Evolutionary conservation across 2,797 vertebrate species (phyloP).

Genomic region (Acestrorhynchus altus): DNA sequence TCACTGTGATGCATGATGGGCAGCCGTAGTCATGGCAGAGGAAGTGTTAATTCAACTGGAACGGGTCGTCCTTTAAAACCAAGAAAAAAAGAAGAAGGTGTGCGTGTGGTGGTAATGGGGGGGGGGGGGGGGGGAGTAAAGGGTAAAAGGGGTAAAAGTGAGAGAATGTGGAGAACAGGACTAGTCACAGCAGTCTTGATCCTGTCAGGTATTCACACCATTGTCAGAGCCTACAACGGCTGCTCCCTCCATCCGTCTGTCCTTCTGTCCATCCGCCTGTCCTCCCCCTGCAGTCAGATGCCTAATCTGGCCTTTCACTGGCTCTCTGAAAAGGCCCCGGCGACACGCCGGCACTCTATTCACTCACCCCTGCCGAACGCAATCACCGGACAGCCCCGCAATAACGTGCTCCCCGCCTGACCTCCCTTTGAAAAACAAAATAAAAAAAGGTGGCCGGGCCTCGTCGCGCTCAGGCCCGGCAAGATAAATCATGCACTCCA

Average conservation of each 20-base stretch:
- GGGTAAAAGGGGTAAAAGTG: slow-evolving; percentile 33
- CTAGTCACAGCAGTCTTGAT: slow-evolving; percentile 71
- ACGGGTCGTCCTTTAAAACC: slow-evolving; percentile 45
- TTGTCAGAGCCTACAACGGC: slow-evolving; percentile 82
- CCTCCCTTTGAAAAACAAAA: slow-evolving; percentile 80
- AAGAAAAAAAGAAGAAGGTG: slow-evolving; percentile 33
- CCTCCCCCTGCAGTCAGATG: slow-evolving; percentile 77
- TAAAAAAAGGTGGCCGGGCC: slow-evolving; percentile 80
- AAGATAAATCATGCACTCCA: slow-evolving; percentile 88
- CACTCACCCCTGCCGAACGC: slow-evolving; percentile 82
- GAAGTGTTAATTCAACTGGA: slow-evolving; percentile 58
- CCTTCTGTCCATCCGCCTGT: slow-evolving; percentile 74
- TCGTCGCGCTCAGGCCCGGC: slow-evolving; percentile 81
- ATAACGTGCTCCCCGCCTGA: slow-evolving; percentile 85
- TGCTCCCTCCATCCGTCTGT: slow-evolving; percentile 55
- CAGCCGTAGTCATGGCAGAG: slow-evolving; percentile 43
- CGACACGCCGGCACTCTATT: slow-evolving; percentile 85
- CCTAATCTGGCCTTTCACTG: slow-evolving; percentile 87
- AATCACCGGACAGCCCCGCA: slow-evolving; percentile 86
- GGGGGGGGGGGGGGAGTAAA: not conserved
- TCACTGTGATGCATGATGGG: slow-evolving; percentile 41
- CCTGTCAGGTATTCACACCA: slow-evolving; percentile 84
- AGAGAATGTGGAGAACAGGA: slow-evolving; percentile 57
- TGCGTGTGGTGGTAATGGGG: too few relatives aligned
- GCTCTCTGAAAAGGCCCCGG: slow-evolving; percentile 84